phyloP scores from a whole-genome alignment of 2,113 vertebrate genomes.

The Tragelaphus strepsiceros region DNA sequence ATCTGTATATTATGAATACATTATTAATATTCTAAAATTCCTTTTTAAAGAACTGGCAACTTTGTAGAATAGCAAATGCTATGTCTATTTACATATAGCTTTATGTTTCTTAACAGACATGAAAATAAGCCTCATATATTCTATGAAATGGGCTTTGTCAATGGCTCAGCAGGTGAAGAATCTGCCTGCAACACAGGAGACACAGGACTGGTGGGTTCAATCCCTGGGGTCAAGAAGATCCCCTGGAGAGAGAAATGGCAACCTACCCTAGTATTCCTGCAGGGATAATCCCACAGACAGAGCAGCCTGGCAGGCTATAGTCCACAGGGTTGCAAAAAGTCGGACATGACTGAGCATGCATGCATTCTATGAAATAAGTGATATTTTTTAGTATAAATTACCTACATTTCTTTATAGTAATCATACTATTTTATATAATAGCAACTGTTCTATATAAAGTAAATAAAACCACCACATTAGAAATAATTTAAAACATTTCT shows the following conservation, averaged over 20 bases:
- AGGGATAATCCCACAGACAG: background rate
- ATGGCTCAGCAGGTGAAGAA: background rate
- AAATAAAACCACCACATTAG: background rate
- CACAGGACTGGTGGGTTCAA: background rate
- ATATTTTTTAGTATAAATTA: background rate
- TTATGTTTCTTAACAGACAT: conserved; percentile 9
- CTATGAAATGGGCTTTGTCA: background rate
- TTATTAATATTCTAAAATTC: conserved; percentile 24
- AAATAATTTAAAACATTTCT: conserved; percentile 31
- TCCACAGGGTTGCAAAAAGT: background rate
- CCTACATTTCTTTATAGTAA: background rate
- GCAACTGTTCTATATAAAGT: background rate
- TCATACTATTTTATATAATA: background rate
- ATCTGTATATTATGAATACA: background rate
- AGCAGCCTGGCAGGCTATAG: background rate
- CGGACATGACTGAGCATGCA: background rate
- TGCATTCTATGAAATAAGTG: background rate
- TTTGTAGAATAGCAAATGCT: background rate
- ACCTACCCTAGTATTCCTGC: background rate
- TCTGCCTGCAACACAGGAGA: background rate
- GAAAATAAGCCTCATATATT: background rate
- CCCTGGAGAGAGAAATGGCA: background rate
- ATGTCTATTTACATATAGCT: background rate
- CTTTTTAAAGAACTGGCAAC: background rate
- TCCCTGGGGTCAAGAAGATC: background rate